Conservation (phyloP, 2,797 vertebrate genomes). For the Naso thynnoides region DNA sequence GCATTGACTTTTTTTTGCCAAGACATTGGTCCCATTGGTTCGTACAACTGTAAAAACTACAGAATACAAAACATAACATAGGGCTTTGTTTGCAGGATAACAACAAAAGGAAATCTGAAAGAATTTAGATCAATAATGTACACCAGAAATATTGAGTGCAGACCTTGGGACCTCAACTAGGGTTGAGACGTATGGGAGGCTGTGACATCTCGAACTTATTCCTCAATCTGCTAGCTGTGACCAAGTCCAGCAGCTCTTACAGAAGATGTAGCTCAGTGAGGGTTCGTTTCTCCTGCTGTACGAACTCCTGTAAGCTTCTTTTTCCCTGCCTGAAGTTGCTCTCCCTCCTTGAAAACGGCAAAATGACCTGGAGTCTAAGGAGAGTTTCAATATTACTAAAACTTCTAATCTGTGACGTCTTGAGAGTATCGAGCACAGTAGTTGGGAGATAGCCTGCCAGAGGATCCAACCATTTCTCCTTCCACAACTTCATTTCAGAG, state of each 20-base stretch:
- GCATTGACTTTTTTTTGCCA: constrained; percentile 77
- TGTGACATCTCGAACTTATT: constrained; percentile 66
- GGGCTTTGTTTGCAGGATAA: constrained; percentile 69
- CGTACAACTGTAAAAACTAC: constrained; percentile 84
- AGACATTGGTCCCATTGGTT: constrained; percentile 87
- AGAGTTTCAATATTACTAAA: constrained; percentile 87
- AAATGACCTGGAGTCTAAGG: constrained; percentile 84
- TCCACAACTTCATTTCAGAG: constrained; percentile 84
- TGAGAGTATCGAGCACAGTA: constrained; percentile 84
- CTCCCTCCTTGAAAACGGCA: constrained; percentile 85
- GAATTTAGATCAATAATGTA: constrained; percentile 82
- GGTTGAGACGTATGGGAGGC: constrained; percentile 1
- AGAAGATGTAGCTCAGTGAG: constrained; percentile 83
- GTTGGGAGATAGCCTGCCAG: constrained; percentile 81
- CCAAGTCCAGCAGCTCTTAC: constrained; percentile 73
- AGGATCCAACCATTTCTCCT: constrained; percentile 84
- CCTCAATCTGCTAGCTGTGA: constrained; percentile 40
- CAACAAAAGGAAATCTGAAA: constrained; percentile 76
- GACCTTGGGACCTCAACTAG: constrained; percentile 25
- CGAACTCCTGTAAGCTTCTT: constrained; percentile 81
- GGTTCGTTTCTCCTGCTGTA: constrained; percentile 73
- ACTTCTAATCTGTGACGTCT: constrained; percentile 82
- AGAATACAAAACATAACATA: constrained; percentile 65
- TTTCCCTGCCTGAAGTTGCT: constrained; percentile 85
- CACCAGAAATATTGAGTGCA: constrained; percentile 69